Evolutionary conservation across 2,888 invertebrate species (phyloP).

Genomic region (Thera obeliscata): DNA sequence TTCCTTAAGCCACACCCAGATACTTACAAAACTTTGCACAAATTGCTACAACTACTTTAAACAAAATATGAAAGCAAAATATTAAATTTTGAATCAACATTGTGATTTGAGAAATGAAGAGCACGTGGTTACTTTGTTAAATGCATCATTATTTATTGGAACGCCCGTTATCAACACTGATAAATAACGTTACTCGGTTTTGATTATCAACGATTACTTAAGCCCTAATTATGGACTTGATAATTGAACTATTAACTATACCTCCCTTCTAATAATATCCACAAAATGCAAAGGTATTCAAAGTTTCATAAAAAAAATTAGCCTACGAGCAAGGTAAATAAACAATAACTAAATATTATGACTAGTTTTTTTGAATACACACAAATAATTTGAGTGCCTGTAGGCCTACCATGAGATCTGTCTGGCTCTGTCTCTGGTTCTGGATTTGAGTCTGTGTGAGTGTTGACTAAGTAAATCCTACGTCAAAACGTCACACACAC

Average conservation of each 20-base stretch:
- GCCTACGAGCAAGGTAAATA: too few species aligned
- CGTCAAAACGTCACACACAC: too few species aligned
- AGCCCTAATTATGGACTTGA: background rate
- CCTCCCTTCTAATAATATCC: background rate
- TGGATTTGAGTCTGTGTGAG: too few species aligned
- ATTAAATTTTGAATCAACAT: constrained; percentile 17
- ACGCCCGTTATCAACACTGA: background rate
- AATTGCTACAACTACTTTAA: constrained; percentile 11
- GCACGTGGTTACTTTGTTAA: background rate
- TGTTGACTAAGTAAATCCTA: too few species aligned
- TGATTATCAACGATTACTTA: background rate
- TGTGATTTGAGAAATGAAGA: constrained; percentile 1
- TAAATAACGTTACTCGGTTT: background rate
- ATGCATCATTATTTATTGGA: background rate
- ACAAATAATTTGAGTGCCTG: too few species aligned
- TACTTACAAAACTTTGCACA: constrained; percentile 15
- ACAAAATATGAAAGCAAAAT: constrained; percentile 8
- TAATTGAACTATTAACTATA: background rate
- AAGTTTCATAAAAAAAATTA: background rate
- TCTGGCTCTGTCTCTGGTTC: too few species aligned
- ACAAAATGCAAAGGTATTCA: background rate
- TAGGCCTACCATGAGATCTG: too few species aligned
- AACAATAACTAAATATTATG: too few species aligned
- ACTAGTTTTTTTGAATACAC: too few species aligned
- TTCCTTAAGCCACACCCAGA: background rate